These are phyloP conservation scores for Avahi laniger DNA, from an alignment of 2,797 vertebrate species.

Conservation along the genomic window DNA sequence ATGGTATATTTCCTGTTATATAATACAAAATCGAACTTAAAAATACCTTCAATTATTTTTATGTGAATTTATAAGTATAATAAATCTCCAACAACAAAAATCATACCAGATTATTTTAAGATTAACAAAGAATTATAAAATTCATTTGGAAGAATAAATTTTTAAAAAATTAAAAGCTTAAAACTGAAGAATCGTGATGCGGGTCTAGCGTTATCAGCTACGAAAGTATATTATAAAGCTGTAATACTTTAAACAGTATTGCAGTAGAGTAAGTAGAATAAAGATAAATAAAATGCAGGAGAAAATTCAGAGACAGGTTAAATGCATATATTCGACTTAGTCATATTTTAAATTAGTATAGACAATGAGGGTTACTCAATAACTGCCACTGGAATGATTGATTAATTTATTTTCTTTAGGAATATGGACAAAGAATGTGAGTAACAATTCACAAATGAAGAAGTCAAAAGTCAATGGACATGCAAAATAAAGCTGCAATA, in stretches of 20 bases:
- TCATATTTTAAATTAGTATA: not conserved
- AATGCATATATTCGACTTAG: not conserved
- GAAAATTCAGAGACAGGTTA: not conserved
- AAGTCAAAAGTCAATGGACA: not conserved
- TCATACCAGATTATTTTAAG: not conserved
- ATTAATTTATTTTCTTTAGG: not conserved
- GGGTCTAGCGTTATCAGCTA: fast-evolving
- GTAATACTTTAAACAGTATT: not conserved
- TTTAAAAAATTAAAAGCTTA: not conserved
- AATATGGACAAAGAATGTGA: not conserved
- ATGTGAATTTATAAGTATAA: not conserved
- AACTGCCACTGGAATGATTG: not conserved
- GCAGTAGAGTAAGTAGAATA: not conserved
- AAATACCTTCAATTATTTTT: not conserved
- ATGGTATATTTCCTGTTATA: not conserved
- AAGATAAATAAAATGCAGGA: not conserved
- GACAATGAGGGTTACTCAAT: not conserved
- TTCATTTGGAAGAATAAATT: not conserved
- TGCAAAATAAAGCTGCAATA: not conserved
- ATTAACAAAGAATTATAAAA: not conserved
- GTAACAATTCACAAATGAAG: not conserved
- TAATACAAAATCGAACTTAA: not conserved
- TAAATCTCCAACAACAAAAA: not conserved
- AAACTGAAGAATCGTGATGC: not conserved
- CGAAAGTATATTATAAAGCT: not conserved